Conservation (phyloP, 1,140 invertebrate genomes). For the Heterodera carotae region DNA sequence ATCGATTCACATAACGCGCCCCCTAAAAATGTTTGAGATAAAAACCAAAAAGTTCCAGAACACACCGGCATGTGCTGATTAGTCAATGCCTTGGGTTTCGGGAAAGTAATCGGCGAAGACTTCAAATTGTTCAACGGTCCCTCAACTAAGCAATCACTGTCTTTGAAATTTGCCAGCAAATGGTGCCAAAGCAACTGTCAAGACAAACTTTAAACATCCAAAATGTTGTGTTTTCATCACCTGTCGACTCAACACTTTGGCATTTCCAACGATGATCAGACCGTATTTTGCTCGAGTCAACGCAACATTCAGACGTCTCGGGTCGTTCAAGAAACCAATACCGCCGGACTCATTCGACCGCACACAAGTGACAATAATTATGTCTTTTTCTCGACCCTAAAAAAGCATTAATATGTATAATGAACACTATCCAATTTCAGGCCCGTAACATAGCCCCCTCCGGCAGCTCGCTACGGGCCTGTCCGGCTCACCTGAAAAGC, state of each 20-base stretch:
- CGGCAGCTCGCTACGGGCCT: no score
- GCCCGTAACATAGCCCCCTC: no score
- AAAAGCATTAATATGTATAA: slow-evolving; percentile 33
- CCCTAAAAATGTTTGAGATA: slow-evolving; percentile 35
- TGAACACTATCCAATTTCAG: slow-evolving; percentile 8
- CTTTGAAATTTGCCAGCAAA: slow-evolving; percentile 93
- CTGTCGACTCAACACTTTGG: slow-evolving; percentile 94
- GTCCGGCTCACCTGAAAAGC: slow-evolving; percentile 80
- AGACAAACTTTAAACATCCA: slow-evolving; percentile 71
- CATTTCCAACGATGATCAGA: slow-evolving; percentile 97
- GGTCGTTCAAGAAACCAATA: slow-evolving; percentile 93
- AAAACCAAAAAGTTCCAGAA: slow-evolving; percentile 20
- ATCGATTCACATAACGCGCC: slow-evolving; percentile 44
- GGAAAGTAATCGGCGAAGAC: slow-evolving; percentile 92
- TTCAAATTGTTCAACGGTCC: slow-evolving; percentile 95
- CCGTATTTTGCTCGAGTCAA: slow-evolving; percentile 93
- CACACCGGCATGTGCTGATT: slow-evolving; percentile 84
- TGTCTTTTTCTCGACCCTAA: slow-evolving; percentile 90
- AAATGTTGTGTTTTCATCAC: slow-evolving; percentile 71
- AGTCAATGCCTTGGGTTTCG: slow-evolving; percentile 90
- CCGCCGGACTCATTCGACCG: slow-evolving; percentile 88
- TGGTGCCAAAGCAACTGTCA: slow-evolving; percentile 96
- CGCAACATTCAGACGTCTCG: slow-evolving; percentile 93
- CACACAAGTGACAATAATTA: slow-evolving; percentile 87
- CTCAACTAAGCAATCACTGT: slow-evolving; percentile 94